A percentile compares a stretch with the other conserved stretches of the same genome.
Evolutionary conservation across 2,888 invertebrate genomes (phyloP).

Genomic region (Strigamia transsilvanica): DNA sequence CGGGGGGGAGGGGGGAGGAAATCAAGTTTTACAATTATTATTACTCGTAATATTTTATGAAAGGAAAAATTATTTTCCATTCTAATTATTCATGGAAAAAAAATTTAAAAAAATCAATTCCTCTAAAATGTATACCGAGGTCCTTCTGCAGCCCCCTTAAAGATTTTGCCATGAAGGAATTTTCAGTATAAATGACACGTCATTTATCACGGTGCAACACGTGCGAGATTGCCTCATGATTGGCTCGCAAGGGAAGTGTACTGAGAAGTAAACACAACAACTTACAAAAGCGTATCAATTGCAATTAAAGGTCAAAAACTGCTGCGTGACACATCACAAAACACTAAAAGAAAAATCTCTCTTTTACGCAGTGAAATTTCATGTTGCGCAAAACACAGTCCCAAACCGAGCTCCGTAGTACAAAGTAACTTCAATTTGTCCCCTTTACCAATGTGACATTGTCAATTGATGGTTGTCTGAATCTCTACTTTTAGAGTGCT

Average conservation of each 20-base stretch:
- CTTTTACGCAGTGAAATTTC: no score
- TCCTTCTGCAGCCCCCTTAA: conserved; percentile 15
- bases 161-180: conserved; percentile 17
- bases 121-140: conserved; percentile 4
- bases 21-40: not conserved
- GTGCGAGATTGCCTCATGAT: conserved; percentile 37
- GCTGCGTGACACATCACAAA: not conserved
- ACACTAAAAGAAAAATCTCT: no score
- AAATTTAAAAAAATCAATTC: not conserved
- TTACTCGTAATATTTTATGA: not conserved
- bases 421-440: no score
- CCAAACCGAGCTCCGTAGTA: no score
- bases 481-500: not conserved
- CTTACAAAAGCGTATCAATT: conserved; percentile 7
- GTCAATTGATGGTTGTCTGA: not conserved
- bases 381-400: no score
- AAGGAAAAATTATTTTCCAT: not conserved
- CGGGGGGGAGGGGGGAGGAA: not conserved
- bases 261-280: conserved; percentile 5
- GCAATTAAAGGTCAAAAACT: not conserved
- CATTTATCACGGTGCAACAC: conserved; percentile 33
- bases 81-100: not conserved
- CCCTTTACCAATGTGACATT: no score
- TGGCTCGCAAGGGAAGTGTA: conserved; percentile 28
- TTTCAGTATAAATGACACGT: conserved; percentile 24